These are phyloP conservation scores for Pteropus rufus DNA, from an alignment of 2,797 vertebrate genomes.

Conservation along the genomic window DNA sequence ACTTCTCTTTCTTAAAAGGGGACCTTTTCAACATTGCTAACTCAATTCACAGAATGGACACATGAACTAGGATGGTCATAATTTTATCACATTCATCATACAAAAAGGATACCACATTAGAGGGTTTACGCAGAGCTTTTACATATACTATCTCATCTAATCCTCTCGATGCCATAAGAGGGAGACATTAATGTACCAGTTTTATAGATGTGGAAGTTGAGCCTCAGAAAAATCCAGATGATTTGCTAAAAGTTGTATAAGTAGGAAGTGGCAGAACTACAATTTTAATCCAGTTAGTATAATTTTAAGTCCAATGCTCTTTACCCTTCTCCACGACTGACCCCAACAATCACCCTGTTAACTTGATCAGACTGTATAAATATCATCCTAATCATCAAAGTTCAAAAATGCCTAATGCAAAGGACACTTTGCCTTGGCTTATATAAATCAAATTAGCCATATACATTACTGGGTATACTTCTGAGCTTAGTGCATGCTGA, in stretches of 20 bases:
- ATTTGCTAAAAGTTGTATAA: not conserved
- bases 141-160: not conserved
- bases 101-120: not conserved
- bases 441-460: not conserved
- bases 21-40: not conserved
- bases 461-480: not conserved
- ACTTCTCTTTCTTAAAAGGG: conserved; percentile 20
- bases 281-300: not conserved
- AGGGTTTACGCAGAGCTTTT: not conserved
- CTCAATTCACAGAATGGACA: not conserved
- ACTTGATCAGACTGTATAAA: not conserved
- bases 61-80: not conserved
- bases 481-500: fast-evolving
- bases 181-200: not conserved
- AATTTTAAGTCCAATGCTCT: not conserved
- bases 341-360: not conserved
- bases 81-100: not conserved
- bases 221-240: not conserved
- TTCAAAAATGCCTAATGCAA: not conserved
- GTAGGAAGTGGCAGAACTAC: not conserved
- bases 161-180: not conserved
- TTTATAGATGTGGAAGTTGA: not conserved
- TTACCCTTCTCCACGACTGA: not conserved
- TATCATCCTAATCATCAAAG: not conserved
- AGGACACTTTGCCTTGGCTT: not conserved